phyloP scores from a whole-genome alignment of 1,140 invertebrate genomes.

The Leptoteleia sp. region DNA sequence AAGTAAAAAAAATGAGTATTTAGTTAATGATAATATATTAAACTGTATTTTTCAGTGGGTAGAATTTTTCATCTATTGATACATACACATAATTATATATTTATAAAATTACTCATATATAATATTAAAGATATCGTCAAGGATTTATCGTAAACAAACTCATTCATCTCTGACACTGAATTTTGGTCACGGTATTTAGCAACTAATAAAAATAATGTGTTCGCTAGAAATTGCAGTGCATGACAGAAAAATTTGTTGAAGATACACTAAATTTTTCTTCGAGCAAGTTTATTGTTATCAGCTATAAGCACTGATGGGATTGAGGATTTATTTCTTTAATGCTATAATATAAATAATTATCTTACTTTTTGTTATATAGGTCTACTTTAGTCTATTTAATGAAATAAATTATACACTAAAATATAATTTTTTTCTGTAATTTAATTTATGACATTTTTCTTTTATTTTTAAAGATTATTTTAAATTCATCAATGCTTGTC shows the following conservation, averaged over 20 bases:
- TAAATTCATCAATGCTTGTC: constrained; percentile 5
- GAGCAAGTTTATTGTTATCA: constrained; percentile 39
- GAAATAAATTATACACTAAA: too few relatives aligned
- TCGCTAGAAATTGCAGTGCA: constrained; percentile 8
- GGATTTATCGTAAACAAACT: constrained; percentile 33
- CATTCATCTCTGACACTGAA: constrained; percentile 48
- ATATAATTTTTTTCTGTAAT: too few relatives aligned
- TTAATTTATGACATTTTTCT: too few relatives aligned
- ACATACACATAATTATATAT: constrained; percentile 68
- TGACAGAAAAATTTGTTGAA: constrained; percentile 12
- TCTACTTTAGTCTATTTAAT: too few relatives aligned
- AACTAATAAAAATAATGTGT: constrained; percentile 35
- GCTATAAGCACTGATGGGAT: constrained; percentile 17
- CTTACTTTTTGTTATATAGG: too few relatives aligned
- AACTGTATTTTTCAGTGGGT: constrained; percentile 64
- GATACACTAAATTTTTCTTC: constrained; percentile 24
- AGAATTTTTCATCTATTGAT: constrained; percentile 68
- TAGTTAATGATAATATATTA: constrained; percentile 61
- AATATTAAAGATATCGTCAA: constrained; percentile 52
- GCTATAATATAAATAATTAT: too few relatives aligned
- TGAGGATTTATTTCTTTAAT: constrained; percentile 3
- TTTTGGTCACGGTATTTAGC: constrained; percentile 18
- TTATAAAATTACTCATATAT: constrained; percentile 63
- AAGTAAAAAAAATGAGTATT: constrained; percentile 46
- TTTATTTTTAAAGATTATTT: too few relatives aligned